A percentile compares a stretch with the other conserved stretches of the same genome.
Evolutionary conservation across 2,888 invertebrate species (phyloP).

Genomic region (Archips crataeganus): DNA sequence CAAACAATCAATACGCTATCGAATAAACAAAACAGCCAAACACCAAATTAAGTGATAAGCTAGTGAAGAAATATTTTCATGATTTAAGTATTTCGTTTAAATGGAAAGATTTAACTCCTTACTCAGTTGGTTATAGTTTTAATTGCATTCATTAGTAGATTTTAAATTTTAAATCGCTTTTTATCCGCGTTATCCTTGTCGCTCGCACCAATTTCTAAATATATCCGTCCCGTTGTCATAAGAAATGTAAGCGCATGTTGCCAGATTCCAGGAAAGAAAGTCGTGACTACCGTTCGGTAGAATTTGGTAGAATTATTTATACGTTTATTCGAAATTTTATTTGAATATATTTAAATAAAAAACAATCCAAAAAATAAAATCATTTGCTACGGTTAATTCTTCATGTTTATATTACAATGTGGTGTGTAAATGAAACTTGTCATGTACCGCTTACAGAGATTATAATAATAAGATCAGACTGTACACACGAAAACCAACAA

Average conservation of each 20-base stretch:
- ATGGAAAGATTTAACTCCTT: neutral
- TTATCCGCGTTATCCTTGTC: conserved; percentile 19
- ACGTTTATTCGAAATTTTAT: neutral
- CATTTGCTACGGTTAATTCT: neutral
- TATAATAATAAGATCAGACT: conserved; percentile 13
- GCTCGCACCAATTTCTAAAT: conserved; percentile 11
- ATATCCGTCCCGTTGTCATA: conserved; percentile 36
- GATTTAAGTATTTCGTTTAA: neutral
- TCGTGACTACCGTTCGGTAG: too few relatives aligned
- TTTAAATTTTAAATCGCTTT: neutral
- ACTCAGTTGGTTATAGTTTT: neutral
- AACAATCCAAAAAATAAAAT: neutral
- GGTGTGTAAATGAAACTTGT: conserved; percentile 14
- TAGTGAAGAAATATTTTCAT: neutral
- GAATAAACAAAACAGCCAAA: conserved; percentile 10
- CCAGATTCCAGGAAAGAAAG: conserved; percentile 25
- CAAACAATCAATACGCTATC: conserved; percentile 22
- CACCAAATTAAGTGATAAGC: neutral
- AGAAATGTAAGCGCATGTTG: conserved; percentile 20
- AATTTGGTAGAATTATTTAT: neutral
- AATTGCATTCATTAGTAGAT: neutral
- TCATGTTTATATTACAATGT: neutral
- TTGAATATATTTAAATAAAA: neutral
- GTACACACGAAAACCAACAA: neutral
- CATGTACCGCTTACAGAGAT: conserved; percentile 21